Evolutionary conservation across 2,888 invertebrate genomes (phyloP).

Genomic region (Merodon equestris): DNA sequence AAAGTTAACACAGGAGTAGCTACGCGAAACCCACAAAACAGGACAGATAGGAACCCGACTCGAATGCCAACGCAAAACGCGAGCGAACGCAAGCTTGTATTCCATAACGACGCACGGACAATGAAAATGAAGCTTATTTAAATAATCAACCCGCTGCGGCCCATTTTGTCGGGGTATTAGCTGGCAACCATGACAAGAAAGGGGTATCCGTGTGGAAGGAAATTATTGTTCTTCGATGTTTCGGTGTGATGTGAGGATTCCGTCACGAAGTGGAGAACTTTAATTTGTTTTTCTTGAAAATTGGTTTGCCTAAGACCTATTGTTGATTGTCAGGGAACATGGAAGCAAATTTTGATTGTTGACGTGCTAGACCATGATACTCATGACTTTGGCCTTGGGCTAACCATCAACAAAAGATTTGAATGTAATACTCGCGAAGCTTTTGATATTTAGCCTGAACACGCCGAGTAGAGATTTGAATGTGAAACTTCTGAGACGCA

Average conservation of each 20-base stretch:
- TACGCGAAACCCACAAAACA: slow-evolving; percentile 37
- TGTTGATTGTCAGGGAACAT: not conserved
- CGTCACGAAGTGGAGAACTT: slow-evolving; percentile 51
- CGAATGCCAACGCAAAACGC: too few relatives aligned
- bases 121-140: slow-evolving; percentile 63
- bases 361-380: too few relatives aligned
- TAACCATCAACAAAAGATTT: too few relatives aligned
- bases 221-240: slow-evolving; percentile 63
- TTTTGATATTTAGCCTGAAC: too few relatives aligned
- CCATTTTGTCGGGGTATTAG: not conserved
- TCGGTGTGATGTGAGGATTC: slow-evolving; percentile 22
- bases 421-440: too few relatives aligned
- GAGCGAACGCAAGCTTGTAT: slow-evolving; percentile 9
- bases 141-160: slow-evolving; percentile 45
- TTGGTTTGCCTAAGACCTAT: slow-evolving; percentile 57
- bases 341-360: too few relatives aligned
- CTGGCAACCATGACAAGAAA: slow-evolving; percentile 37
- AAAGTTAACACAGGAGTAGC: slow-evolving; percentile 59
- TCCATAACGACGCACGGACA: slow-evolving; percentile 62
- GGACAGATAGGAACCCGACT: not conserved
- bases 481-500: too few relatives aligned
- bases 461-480: too few relatives aligned
- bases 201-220: slow-evolving; percentile 66
- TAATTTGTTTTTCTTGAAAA: slow-evolving; percentile 65
- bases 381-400: too few relatives aligned